Evolutionary conservation across 2,113 vertebrate species (phyloP).

Genomic region (Atherinomorus stipes): DNA sequence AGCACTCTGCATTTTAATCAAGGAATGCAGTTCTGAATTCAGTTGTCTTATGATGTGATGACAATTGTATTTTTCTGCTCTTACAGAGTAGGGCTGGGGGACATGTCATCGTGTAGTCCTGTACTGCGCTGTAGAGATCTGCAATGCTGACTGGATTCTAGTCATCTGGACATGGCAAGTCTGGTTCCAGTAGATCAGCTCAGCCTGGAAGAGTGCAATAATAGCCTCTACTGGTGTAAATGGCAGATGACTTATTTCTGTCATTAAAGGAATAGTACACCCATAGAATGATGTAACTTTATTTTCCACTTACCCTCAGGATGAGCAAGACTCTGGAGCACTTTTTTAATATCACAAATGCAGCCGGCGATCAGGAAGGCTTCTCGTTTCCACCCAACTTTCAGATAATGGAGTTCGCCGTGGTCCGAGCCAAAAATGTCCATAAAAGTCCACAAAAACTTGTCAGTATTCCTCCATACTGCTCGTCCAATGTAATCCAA

Average conservation of each 20-base stretch:
- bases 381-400: too few species aligned
- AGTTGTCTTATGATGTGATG: slow-evolving; percentile 51
- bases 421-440: too few species aligned
- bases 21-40: slow-evolving; percentile 48
- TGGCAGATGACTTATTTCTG: background rate
- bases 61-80: slow-evolving; percentile 31
- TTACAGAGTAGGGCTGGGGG: background rate
- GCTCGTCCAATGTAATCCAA: too few species aligned
- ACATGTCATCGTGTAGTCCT: slow-evolving; percentile 17
- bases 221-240: background rate
- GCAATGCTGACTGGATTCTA: background rate
- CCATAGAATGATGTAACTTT: too few species aligned
- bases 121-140: slow-evolving; percentile 15
- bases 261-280: too few species aligned
- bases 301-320: too few species aligned
- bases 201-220: background rate
- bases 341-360: too few species aligned
- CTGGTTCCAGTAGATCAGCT: slow-evolving; percentile 7
- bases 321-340: too few species aligned
- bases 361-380: too few species aligned
- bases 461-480: too few species aligned
- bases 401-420: too few species aligned
- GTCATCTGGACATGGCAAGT: slow-evolving; percentile 4
- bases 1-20: slow-evolving; percentile 57
- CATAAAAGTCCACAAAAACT: too few species aligned